These are phyloP conservation scores for Mola mola DNA, from an alignment of 2,113 vertebrate species.

Conservation along the genomic window DNA sequence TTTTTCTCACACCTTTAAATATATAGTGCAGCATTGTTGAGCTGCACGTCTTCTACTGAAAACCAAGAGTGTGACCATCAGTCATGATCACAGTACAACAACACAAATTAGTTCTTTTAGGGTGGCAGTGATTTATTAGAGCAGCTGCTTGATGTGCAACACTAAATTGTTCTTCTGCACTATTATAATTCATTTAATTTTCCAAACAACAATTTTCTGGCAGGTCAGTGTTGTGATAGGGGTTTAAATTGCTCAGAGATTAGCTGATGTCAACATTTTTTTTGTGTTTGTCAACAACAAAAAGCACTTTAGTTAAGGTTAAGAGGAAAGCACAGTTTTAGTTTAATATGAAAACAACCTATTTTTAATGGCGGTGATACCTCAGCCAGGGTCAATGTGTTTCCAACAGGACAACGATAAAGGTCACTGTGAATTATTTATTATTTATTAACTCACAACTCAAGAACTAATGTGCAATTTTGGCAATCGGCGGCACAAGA, in stretches of 20 bases:
- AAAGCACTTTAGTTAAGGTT: too few relatives aligned
- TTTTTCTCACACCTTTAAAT: slow-evolving; percentile 45
- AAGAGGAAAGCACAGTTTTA: too few relatives aligned
- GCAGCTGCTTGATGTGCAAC: slow-evolving; percentile 70
- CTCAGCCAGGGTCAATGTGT: too few relatives aligned
- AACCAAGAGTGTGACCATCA: slow-evolving; percentile 68
- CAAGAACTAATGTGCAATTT: too few relatives aligned
- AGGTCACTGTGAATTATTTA: too few relatives aligned
- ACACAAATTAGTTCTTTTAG: slow-evolving; percentile 78
- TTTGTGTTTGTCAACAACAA: too few relatives aligned
- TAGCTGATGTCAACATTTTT: slow-evolving; percentile 59
- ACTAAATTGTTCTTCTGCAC: slow-evolving; percentile 76
- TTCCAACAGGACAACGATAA: too few relatives aligned
- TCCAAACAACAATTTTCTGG: slow-evolving; percentile 66
- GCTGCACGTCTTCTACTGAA: slow-evolving; percentile 65
- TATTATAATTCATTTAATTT: slow-evolving; percentile 79
- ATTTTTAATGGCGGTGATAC: too few relatives aligned
- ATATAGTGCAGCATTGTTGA: slow-evolving; percentile 54
- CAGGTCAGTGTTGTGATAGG: slow-evolving; percentile 67
- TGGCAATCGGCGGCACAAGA: too few relatives aligned
- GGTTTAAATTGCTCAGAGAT: slow-evolving; percentile 60
- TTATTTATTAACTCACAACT: too few relatives aligned
- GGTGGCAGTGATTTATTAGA: slow-evolving; percentile 78
- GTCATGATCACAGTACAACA: slow-evolving; percentile 75
- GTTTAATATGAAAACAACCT: too few relatives aligned